Evolutionary conservation across 2,888 invertebrate species (phyloP), one percentile per base, ranked within the genome.

Genomic region (Altica lythri): DNA sequence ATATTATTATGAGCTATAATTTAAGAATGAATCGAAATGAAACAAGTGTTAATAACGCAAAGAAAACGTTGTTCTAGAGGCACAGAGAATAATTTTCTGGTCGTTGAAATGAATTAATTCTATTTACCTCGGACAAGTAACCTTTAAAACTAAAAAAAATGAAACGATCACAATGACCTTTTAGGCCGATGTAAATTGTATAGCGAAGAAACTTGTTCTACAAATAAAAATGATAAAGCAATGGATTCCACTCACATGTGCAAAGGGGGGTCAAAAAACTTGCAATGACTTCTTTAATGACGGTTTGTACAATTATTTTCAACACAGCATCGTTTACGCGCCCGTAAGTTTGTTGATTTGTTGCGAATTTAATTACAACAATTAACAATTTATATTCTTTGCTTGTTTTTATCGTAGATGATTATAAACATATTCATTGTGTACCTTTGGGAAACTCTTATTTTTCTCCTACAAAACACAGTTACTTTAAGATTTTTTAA

Each of bases 41-140:
- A 12, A 30, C 13, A 30, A 2, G 27, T 8, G 5, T 30, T 30
- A 30, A 8, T 4, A 30, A 30, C 13, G 30, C 13, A 10, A 30
- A 13, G 13, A 30, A 30, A 30, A 30, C 12, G 30, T 30, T 10
- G n/a, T n/a, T 5, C 12, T 13, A 30, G 30, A 30, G 30, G 9
- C 27, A 27, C 4, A 43, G 46, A 52, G 49, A 47, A 50, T 46
- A 53, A 55, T 54, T 54, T 60, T 52, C 59, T 63, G 64, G 64
- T 58, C 64, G 62, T 59, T 63, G 57, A 59, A 62, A 63, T 62
- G 59, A 59, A 65, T 65, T 62, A 60, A 65, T 65, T 65, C 64
- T 63, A 71, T 72, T 72, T 72, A 71, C 70, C 70, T 71, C 71
- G 70, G 68, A 70, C 72, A 71, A 73, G 72, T 72, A 69, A 73